Base-by-base conservation (phyloP, 2,797 vertebrate species). In the Podargus strigoides region DNA sequence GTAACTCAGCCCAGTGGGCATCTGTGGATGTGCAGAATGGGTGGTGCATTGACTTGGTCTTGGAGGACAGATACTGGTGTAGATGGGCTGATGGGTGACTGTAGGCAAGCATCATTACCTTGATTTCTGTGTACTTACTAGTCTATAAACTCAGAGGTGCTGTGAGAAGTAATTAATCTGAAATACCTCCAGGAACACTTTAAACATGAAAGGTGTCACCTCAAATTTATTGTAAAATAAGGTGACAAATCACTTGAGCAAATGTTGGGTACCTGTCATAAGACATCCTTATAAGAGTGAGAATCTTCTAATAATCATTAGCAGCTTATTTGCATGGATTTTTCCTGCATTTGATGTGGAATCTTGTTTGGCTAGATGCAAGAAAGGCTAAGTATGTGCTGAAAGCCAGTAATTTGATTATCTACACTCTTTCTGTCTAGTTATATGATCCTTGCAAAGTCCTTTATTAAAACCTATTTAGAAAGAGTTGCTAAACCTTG, bases 331-430 rank as follows among this genome's bases (percentile, higher is more conserved):
- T 95, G 80, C 91, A 89, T 96, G 63, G 75, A 70, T 92, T 95
- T 95, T 94, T 94, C 93, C 87, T 94, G 89, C 56, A 95, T 92
- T 93, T 95, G 94, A 92, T 95, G 90, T 94, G 80, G 93, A 94
- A 91, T 93, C 94, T 96, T 87, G 86, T 91, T 95, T 93, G 78
- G 73, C 89, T 92, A 81, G 90, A 91, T 94, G 85, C 79, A 87
- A 58, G 86, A 85, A 94, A 93, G 85, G 85, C 85, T 94, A 84
- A 94, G 81, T 85, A 91, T 85, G 77, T 80, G 92, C 96, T 95
- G 83, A 96, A 95, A 87, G 87, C 75, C 93, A 93, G 94, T 96
- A 93, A 96, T 96, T 96, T 94, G 95, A 96, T 97, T 96, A 95
- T 95, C 94, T 95, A 32, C 93, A 79, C 82, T 87, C 89, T 82